These are phyloP conservation scores for Nasonia oneida DNA, from an alignment of 2,888 invertebrate species.

Conservation along the genomic window DNA sequence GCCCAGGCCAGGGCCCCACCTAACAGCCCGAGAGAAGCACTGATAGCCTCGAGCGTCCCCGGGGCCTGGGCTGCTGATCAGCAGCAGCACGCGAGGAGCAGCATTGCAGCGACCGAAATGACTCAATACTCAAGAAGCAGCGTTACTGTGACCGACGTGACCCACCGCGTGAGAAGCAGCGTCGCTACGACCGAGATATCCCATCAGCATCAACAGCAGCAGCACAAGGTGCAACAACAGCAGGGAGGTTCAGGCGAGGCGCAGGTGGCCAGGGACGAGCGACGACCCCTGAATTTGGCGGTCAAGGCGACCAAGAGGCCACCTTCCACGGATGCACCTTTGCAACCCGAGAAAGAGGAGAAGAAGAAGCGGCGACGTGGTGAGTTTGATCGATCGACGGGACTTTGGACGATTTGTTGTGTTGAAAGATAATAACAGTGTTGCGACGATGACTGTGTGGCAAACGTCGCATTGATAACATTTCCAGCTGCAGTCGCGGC, in stretches of 20 bases:
- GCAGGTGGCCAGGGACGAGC: constrained; percentile 20
- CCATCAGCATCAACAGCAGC: constrained; percentile 32
- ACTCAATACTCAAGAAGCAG: not conserved
- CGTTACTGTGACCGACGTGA: not conserved
- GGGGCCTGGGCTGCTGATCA: constrained; percentile 14
- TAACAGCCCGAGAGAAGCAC: constrained; percentile 59
- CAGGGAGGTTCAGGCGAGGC: not conserved
- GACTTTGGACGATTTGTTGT: not conserved
- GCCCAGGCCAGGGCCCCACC: not conserved
- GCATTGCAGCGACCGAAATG: not conserved
- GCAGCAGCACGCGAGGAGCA: constrained; percentile 13
- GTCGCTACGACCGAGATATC: not conserved
- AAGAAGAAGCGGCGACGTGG: constrained; percentile 52
- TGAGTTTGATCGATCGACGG: constrained; percentile 9
- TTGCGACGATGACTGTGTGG: too few species aligned
- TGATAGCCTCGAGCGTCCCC: constrained; percentile 36
- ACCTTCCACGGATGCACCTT: not conserved
- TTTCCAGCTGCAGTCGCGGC: too few species aligned
- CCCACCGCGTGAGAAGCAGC: constrained; percentile 7
- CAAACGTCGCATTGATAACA: too few species aligned
- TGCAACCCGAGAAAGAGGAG: constrained; percentile 32
- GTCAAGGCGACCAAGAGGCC: constrained; percentile 43
- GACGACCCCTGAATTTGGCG: constrained; percentile 41
- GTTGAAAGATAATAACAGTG: not conserved
- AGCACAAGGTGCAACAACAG: not conserved